Percentiles rank a stretch among this genome's conserved stretches.
Conservation (phyloP, 2,113 vertebrate species). For the Ochotona princeps region DNA sequence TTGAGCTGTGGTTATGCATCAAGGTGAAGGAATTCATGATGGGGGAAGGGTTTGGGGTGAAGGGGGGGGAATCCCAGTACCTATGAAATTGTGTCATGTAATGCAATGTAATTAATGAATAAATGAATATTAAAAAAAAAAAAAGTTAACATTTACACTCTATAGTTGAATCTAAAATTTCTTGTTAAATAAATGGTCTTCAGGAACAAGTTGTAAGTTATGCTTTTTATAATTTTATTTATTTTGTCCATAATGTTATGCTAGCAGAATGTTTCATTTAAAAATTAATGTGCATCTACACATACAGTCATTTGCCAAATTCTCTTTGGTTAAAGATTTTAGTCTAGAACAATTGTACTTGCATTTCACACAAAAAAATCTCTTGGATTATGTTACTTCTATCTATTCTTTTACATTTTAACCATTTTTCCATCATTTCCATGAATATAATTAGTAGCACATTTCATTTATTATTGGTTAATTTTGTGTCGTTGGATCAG, state of each 20-base stretch:
- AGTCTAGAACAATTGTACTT: neutral
- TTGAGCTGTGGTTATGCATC: too few species aligned
- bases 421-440: neutral
- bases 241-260: neutral
- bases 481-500: neutral
- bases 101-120: too few species aligned
- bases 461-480: neutral
- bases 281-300: neutral
- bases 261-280: neutral
- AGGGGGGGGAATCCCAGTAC: too few species aligned
- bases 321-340: neutral
- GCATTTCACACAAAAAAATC: too few species aligned
- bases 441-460: neutral
- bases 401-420: neutral
- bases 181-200: neutral
- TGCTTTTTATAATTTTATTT: neutral
- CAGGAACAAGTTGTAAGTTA: neutral
- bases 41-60: too few species aligned
- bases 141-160: neutral
- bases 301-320: neutral
- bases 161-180: too few species aligned
- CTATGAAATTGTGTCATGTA: too few species aligned
- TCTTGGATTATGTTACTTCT: neutral
- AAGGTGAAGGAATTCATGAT: too few species aligned
- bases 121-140: too few species aligned